A percentile compares a stretch with the other conserved stretches of the same genome.
These are phyloP conservation scores for Patella pellucida DNA, from an alignment of 2,888 invertebrate genomes.

Conservation along the genomic window DNA sequence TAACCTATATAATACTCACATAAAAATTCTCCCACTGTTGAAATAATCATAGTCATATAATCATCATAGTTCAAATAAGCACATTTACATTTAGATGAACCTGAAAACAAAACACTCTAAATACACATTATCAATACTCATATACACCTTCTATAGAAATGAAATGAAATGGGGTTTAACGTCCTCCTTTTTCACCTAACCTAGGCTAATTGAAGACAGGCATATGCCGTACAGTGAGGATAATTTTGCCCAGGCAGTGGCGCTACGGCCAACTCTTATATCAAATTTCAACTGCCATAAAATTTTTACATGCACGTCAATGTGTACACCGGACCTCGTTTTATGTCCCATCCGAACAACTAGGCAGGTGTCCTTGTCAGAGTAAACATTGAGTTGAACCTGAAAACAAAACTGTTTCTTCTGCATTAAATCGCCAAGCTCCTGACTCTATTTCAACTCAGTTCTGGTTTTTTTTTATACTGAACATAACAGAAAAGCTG, in stretches of 20 bases:
- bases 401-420: neutral
- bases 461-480: conserved; percentile 26
- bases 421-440: neutral
- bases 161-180: too few relatives aligned
- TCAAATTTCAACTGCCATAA: too few relatives aligned
- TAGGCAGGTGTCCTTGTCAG: too few relatives aligned
- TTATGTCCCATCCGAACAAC: too few relatives aligned
- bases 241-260: too few relatives aligned
- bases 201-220: too few relatives aligned
- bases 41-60: conserved; percentile 65
- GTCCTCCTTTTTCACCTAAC: too few relatives aligned
- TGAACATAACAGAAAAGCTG: neutral
- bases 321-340: too few relatives aligned
- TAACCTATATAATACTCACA: conserved; percentile 46
- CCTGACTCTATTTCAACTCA: neutral
- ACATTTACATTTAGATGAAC: conserved; percentile 54
- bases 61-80: conserved; percentile 58
- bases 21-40: conserved; percentile 68
- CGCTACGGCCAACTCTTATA: too few relatives aligned
- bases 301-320: too few relatives aligned
- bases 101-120: conserved; percentile 27
- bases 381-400: neutral
- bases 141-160: neutral
- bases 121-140: neutral
- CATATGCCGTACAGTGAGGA: too few relatives aligned